Base-by-base conservation (phyloP, 1,140 invertebrate species). In the Tyrophagus putrescentiae region DNA sequence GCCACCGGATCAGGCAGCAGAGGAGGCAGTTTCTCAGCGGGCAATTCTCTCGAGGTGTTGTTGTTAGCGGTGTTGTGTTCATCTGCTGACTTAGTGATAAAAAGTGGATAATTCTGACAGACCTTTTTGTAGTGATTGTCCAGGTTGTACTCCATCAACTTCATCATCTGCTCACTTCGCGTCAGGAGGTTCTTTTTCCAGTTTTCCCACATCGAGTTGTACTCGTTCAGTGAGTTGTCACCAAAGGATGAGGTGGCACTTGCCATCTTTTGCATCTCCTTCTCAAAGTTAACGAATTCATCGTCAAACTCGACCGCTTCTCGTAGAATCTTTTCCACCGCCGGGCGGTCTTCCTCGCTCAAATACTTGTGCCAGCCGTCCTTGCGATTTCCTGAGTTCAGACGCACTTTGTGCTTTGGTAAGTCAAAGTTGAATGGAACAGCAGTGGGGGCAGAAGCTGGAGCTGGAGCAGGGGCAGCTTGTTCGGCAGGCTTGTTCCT, bases 101-200 rank as follows among this genome's bases (percentile, higher is more conserved):
- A 27, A 2, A 31, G 3, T n/a, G 52, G 52, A 13, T 34, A 13
- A 33, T 54, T 54, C 7, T 32, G 4, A 33, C 52, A 27, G 1
- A 54, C 52, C 39, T 54, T 54, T 31, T 54, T 13, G 25, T 54
- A 54, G 21, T 34, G 27, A 34, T 33, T 28, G 13, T 1, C 13
- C 52, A 54, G 39, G n/a, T 11, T 31, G n/a, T 54, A 13, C 39
- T 54, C 52, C 39, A 34, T 31, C 27, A 31, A 13, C 3, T 3
- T 1, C n/a, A 54, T 21, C 13, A 23, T 54, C 13, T 54, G 52
- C 9, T 54, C 13, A 33, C 52, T 31, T 11, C 52, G 52, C n/a
- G 25, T 25, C 9, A 54, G 31, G 21, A 54, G 25, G 25, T 54
- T 54, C 25, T 54, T 27, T n/a, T 54, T 54, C 52, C 52, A 54